Conservation (phyloP, 35 echinoderm and acorn worm genomes). For the Apostichopus californicus region DNA sequence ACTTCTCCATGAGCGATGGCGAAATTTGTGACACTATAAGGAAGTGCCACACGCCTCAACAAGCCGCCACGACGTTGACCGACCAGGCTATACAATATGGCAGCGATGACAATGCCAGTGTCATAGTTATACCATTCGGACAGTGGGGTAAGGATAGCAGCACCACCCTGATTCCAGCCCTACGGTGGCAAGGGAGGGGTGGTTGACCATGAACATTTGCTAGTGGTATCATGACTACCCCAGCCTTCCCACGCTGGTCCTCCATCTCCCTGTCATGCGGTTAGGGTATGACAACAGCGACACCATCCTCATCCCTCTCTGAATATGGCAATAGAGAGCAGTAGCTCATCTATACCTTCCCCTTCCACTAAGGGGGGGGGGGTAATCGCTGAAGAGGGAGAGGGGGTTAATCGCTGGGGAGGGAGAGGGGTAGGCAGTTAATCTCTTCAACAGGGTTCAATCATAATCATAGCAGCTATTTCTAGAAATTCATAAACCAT, state of each 20-base stretch:
- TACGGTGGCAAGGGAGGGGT: constrained; percentile 69
- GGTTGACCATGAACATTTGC: not conserved
- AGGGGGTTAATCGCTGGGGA: no score
- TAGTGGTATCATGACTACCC: no score
- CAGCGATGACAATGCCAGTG: constrained; percentile 94
- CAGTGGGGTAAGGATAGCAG: constrained; percentile 82
- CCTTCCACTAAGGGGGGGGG: not conserved
- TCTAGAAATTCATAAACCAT: no score
- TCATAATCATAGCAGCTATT: no score
- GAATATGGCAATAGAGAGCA: not conserved
- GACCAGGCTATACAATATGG: constrained; percentile 97
- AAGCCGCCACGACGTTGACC: constrained; percentile 75
- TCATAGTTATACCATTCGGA: constrained; percentile 75
- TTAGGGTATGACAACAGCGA: not conserved
- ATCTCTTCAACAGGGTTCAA: no score
- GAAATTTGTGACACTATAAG: constrained; percentile 87
- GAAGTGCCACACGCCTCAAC: constrained; percentile 63
- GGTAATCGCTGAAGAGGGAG: no score
- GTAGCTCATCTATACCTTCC: not conserved
- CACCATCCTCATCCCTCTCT: not conserved
- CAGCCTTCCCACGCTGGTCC: not conserved
- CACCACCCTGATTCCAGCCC: constrained; percentile 40
- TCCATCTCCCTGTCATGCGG: not conserved
- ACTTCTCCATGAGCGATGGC: constrained; percentile 92
- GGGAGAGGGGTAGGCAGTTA: no score